Evolutionary conservation across 2,888 invertebrate genomes (phyloP), one percentile per base, ranked within the genome.

Genomic region (Noctua janthina): DNA sequence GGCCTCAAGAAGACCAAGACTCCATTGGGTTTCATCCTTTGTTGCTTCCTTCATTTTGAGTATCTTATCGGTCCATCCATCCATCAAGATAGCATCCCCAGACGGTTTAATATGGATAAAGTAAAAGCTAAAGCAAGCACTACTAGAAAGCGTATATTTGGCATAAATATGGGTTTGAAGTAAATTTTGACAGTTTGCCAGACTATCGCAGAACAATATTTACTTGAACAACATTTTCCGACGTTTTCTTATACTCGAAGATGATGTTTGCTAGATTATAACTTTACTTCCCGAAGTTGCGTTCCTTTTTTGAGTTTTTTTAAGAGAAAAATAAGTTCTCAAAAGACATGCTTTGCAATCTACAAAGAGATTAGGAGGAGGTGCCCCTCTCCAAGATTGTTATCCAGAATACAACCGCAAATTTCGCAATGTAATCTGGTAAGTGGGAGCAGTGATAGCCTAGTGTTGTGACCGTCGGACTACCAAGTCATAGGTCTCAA

Each of bases 101-200:
- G 69, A 77, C 56, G 13, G n/a, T n/a, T 68, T 54, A 56, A 66
- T 20, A n/a, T 11, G 15, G 39, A 73, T 68, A 66, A 82, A 82
- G 66, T 70, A 17, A 69, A 62, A 39, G 70, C 66, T 29, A 74
- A 51, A 82, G 49, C 69, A 82, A 82, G 49, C 69, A 82, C 17
- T n/a, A 51, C 29, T 73, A 23, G 43, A 82, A 54, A 51, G n/a
- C 51, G 69, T 39, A 67, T 82, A 78, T 78, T 82, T 83, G 74
- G 78, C 82, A 67, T 78, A 67, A 74, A 78, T 70, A 56, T 11
- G 46, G 54, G 39, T 62, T 54, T 39, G 39, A 59, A 74, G 70
- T 71, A 51, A 62, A 43, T 74, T 46, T 83, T 83, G 83, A 71
- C 70, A 54, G 23, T 4, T 54, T 74, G 83, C 83, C 78, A 83